Evolutionary conservation across 2,888 invertebrate genomes (phyloP), one percentile per base, ranked within the genome.

Genomic region (Subacronicta megacephala): DNA sequence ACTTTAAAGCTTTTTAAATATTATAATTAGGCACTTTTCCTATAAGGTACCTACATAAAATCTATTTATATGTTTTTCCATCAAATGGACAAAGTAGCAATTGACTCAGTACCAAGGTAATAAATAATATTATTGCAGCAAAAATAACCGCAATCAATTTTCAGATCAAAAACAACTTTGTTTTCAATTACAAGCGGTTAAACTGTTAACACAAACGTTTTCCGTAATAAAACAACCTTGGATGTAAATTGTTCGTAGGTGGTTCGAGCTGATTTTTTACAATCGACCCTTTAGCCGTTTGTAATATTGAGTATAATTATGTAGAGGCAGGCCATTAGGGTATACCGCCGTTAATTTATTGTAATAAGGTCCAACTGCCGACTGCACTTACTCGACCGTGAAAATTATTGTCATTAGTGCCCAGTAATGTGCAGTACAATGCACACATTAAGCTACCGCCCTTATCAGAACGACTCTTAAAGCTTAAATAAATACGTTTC

Each of bases 331-430:
- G 78, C 90, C 89, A 91, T 92, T 91, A 90, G 86, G 87, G 85
- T 80, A 76, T 82, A 80, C 85, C 84, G 85, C 83, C 87, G 87
- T 91, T 92, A 90, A 90, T 92, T 91, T 90, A 91, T 92, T 91
- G 87, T 91, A 91, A 92, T 91, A 90, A 90, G 90, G 86, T 83
- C 88, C 92, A 92, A 91, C 92, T 88, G 92, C 85, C 90, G 87
- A 81, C 85, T 80, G 85, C 77, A 83, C 73, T 89, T 80, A 83
- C 84, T 88, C 89, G 86, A 90, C 89, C 88, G 85, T 90, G 88
- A 90, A 92, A 91, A 90, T 90, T 89, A 91, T 90, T 87, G 89
- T 91, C 89, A 91, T 90, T 90, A 88, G 81, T 78, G 76, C 69
- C 81, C 86, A 83, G 85, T 90, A 84, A 82, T 77, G 78, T 78